These are phyloP conservation scores for Paracanthobrama guichenoti DNA, from an alignment of 2,113 vertebrate genomes.

Conservation along the genomic window DNA sequence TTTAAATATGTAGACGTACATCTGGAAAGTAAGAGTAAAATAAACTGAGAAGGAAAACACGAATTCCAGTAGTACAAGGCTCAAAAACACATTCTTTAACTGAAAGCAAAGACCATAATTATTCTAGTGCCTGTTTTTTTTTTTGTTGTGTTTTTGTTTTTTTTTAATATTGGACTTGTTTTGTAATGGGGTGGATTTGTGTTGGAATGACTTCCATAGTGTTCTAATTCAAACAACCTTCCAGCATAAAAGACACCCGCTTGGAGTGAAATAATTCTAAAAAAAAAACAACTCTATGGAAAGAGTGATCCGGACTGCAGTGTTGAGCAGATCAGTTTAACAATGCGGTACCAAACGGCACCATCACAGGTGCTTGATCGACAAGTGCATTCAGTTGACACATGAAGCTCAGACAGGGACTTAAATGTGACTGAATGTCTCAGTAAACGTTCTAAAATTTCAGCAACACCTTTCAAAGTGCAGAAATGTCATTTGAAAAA, in stretches of 20 bases:
- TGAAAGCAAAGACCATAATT: constrained; percentile 44
- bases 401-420: constrained; percentile 19
- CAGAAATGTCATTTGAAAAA: constrained; percentile 18
- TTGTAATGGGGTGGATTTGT: not conserved
- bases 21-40: constrained; percentile 51
- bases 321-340: constrained; percentile 8
- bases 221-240: constrained; percentile 12
- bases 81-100: constrained; percentile 40
- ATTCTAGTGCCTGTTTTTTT: not conserved
- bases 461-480: constrained; percentile 15
- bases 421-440: constrained; percentile 2
- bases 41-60: constrained; percentile 36
- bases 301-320: constrained; percentile 12
- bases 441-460: constrained; percentile 4
- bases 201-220: constrained; percentile 13
- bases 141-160: not conserved
- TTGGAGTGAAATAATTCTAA: not conserved
- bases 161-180: not conserved
- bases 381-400: constrained; percentile 49
- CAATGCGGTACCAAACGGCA: constrained; percentile 7
- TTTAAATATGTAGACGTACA: constrained; percentile 47
- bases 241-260: constrained; percentile 1
- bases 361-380: constrained; percentile 41
- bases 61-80: constrained; percentile 41
- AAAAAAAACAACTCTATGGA: constrained; percentile 28